A percentile compares a stretch with the other conserved stretches of the same genome.
Conservation (phyloP, 2,888 invertebrate species). For the Drosophila mettleri region DNA sequence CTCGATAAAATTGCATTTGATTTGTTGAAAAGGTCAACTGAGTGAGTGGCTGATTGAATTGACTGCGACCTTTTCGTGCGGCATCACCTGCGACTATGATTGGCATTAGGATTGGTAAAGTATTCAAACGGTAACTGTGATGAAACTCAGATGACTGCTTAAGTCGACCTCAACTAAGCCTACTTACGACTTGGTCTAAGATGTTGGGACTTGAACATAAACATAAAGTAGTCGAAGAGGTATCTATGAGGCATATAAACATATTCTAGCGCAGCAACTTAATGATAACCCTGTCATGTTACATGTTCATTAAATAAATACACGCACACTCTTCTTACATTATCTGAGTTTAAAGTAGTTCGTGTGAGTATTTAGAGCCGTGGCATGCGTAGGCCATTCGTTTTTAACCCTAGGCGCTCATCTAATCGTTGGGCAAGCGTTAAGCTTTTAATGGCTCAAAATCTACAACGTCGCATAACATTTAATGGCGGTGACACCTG, state of each 20-base stretch:
- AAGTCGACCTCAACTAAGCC: background rate
- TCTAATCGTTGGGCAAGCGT: constrained; percentile 45
- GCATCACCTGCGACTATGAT: constrained; percentile 5
- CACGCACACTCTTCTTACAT: no score
- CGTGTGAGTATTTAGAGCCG: constrained; percentile 6
- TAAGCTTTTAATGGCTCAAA: constrained; percentile 44
- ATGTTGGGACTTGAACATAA: no score
- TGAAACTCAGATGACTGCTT: background rate
- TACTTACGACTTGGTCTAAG: background rate
- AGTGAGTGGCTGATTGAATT: background rate
- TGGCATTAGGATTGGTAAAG: background rate
- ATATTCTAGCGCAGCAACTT: constrained; percentile 9
- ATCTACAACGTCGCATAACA: constrained; percentile 27
- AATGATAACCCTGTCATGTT: constrained; percentile 20
- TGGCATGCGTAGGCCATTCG: constrained; percentile 27
- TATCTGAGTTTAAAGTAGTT: constrained; percentile 21
- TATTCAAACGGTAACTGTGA: background rate
- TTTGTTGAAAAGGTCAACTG: constrained; percentile 5
- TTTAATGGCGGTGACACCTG: constrained; percentile 40
- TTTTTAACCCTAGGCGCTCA: constrained; percentile 32
- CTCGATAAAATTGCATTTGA: background rate
- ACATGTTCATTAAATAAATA: constrained; percentile 23
- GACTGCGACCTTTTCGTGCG: background rate
- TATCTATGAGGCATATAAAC: no score
- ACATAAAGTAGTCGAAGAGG: no score